Percentiles rank a stretch among this genome's conserved stretches.
phyloP scores from a whole-genome alignment of 1,140 invertebrate species.

The Diploscapter pachys region DNA sequence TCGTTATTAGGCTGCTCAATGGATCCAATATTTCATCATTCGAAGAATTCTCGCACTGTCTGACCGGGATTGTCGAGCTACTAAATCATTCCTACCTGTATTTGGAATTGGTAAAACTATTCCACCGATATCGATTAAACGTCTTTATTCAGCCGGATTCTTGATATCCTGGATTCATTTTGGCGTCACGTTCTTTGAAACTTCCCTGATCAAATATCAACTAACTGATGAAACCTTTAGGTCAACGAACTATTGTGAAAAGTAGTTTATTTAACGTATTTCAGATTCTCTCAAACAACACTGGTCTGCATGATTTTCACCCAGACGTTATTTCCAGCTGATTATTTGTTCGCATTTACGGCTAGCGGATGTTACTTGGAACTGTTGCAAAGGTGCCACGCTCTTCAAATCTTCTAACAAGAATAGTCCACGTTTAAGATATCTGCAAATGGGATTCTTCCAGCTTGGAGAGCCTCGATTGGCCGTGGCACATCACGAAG shows the following conservation, averaged over 20 bases:
- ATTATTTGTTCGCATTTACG: constrained; percentile 55
- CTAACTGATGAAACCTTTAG: constrained; percentile 47
- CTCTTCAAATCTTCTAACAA: constrained; percentile 7
- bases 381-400: constrained; percentile 40
- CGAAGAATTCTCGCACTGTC: constrained; percentile 53
- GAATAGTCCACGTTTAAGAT: constrained; percentile 29
- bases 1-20: constrained; percentile 44
- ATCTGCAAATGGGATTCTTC: constrained; percentile 54
- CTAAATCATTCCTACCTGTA: constrained; percentile 44
- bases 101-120: constrained; percentile 32
- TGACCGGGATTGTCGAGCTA: constrained; percentile 46
- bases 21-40: constrained; percentile 54
- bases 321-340: constrained; percentile 58
- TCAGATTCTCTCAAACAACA: constrained; percentile 46
- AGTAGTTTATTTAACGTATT: neutral
- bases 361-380: constrained; percentile 56
- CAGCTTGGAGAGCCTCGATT: constrained; percentile 45
- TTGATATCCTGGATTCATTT: constrained; percentile 44
- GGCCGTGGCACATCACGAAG: constrained; percentile 2
- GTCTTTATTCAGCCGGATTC: constrained; percentile 7
- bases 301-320: constrained; percentile 57
- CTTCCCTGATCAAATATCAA: constrained; percentile 56
- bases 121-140: neutral
- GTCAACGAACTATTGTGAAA: neutral
- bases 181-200: constrained; percentile 54